Evolutionary conservation across 2,888 invertebrate species (phyloP).

Genomic region (Acanthococcus lagerstroemiae): DNA sequence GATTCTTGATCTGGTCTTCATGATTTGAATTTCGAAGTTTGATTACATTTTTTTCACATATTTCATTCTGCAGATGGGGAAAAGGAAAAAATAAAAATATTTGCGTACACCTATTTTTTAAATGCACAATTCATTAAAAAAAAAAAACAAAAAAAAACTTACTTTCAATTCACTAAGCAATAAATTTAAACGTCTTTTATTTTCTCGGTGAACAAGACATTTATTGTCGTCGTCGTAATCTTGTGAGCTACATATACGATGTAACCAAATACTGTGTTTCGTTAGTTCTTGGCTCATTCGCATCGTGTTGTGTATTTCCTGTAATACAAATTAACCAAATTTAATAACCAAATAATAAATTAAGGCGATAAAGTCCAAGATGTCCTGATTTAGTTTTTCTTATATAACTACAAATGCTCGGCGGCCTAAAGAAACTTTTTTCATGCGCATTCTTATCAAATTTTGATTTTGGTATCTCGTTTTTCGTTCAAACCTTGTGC

Average conservation of each 20-base stretch:
- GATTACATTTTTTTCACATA: constrained; percentile 32
- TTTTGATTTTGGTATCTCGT: too few species aligned
- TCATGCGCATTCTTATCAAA: too few species aligned
- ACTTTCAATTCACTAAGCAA: constrained; percentile 24
- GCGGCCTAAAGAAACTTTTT: too few species aligned
- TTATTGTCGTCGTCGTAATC: constrained; percentile 8
- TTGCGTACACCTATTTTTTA: neutral
- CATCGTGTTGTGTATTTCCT: constrained; percentile 73
- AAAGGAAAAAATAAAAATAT: neutral
- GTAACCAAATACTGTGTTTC: constrained; percentile 69
- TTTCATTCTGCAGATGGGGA: constrained; percentile 24
- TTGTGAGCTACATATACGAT: constrained; percentile 44
- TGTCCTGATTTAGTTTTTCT: too few species aligned
- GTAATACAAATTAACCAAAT: too few species aligned
- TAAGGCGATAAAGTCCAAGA: too few species aligned
- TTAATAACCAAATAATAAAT: too few species aligned
- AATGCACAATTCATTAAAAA: neutral
- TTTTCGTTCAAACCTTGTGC: too few species aligned
- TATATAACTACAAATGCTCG: too few species aligned
- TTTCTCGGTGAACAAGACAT: constrained; percentile 15
- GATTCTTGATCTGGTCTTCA: constrained; percentile 24
- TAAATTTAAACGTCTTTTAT: constrained; percentile 24
- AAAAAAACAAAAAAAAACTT: constrained; percentile 2
- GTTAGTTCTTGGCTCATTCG: constrained; percentile 64
- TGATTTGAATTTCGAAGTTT: constrained; percentile 7